phyloP scores from a whole-genome alignment of 2,888 invertebrate species.

The Diarsia rubi region DNA sequence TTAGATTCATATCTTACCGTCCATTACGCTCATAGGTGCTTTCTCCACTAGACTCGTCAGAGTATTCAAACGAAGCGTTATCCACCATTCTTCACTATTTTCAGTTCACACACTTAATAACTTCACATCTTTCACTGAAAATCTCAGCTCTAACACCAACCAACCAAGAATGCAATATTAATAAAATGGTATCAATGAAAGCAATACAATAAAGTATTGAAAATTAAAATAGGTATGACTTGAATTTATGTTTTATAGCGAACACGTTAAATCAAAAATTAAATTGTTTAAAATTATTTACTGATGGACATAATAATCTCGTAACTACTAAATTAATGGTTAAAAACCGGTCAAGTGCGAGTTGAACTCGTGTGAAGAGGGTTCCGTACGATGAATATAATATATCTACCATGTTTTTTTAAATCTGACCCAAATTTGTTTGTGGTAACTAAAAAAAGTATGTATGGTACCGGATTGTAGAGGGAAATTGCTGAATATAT shows the following conservation, averaged over 20 bases:
- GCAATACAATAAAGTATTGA: not conserved
- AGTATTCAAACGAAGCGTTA: constrained; percentile 86
- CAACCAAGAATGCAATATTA: constrained; percentile 18
- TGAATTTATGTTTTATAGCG: constrained; percentile 1
- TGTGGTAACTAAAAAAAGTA: no score
- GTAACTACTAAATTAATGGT: constrained; percentile 28
- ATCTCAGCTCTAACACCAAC: constrained; percentile 41
- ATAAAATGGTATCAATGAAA: constrained; percentile 3
- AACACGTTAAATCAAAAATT: constrained; percentile 10
- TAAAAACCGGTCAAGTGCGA: no score
- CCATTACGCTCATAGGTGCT: constrained; percentile 69
- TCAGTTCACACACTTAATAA: constrained; percentile 62
- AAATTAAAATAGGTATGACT: constrained; percentile 29
- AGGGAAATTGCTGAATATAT: no score
- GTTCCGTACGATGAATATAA: no score
- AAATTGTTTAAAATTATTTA: constrained; percentile 27
- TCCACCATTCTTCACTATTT: constrained; percentile 81
- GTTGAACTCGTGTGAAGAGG: no score
- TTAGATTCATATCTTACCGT: constrained; percentile 76
- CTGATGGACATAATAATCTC: constrained; percentile 19
- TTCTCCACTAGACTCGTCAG: constrained; percentile 85
- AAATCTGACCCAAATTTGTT: no score
- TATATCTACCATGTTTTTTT: no score
- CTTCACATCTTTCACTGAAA: constrained; percentile 62
- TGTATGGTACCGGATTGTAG: no score